Evolutionary conservation across 1,140 invertebrate species (phyloP), one percentile per base, ranked within the genome.

Genomic region (Palaemon carinicauda): DNA sequence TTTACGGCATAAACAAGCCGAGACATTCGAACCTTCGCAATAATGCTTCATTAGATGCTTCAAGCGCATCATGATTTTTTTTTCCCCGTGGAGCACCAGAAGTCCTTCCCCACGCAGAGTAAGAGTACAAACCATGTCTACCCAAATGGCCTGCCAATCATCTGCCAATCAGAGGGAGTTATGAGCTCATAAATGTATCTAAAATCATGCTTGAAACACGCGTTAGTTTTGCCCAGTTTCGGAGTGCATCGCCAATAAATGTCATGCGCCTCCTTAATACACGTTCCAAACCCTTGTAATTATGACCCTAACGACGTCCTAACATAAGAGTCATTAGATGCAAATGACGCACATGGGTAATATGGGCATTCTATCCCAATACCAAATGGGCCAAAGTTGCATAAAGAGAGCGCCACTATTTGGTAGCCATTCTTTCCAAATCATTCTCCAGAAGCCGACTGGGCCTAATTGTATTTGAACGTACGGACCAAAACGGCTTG

Each of bases 101-200:
- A 7, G 29, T 21, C 33, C 73, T 50, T 17, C 14, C 9, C 69
- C 69, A 31, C 9, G n/a, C 69, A 29, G 27, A 14, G 29, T 14
- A 73, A 41, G 14, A 19, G 41, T 14, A 14, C 73, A 24, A 31
- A 71, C 15, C 80, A 81, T 71, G 60, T 81, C 80, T 81, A 24
- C 56, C 33, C 56, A 69, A 52, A 81, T 81, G 80, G 52, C 41
- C 80, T 81, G 80, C 60, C 60, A 81, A 71, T 81, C 60, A 80
- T 71, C 33, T 60, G 24, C 24, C 29, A 69, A 69, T 69, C 65
- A 31, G 10, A 4, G 24, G 29, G 29, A n/a, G 56, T 80, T 60
- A 80, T 31, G 53, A 56, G 19, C 14, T 80, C 78, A 31, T 54
- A 80, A 33, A 80, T 33, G 53, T 80, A 60, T 80, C 24, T 60